A percentile compares a stretch with the other conserved stretches of the same genome.
Evolutionary conservation across 2,797 vertebrate species (phyloP).

Genomic region (Sandelia bainsii): DNA sequence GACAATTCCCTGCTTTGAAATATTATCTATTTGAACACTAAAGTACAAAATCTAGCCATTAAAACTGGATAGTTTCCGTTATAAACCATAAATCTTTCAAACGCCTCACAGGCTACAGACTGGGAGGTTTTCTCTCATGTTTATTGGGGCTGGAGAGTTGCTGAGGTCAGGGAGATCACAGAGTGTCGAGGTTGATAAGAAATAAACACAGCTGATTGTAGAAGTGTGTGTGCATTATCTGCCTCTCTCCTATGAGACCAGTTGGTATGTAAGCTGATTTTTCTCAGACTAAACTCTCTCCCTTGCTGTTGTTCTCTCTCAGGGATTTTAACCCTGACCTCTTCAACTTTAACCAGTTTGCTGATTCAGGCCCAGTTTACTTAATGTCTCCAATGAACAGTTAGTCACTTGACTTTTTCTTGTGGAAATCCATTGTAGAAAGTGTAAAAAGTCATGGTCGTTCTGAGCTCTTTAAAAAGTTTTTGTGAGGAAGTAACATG

Average conservation of each 20-base stretch:
- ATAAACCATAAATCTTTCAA: conserved; percentile 25
- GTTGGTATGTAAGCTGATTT: conserved; percentile 41
- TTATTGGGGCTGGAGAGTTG: conserved; percentile 9
- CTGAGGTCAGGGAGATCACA: conserved; percentile 8
- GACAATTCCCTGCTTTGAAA: conserved; percentile 20
- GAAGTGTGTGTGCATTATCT: not conserved
- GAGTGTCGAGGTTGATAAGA: not conserved
- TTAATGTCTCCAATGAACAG: not conserved
- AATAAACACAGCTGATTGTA: conserved; percentile 31
- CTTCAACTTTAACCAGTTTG: conserved; percentile 15
- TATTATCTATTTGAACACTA: conserved; percentile 18
- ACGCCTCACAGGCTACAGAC: conserved; percentile 5
- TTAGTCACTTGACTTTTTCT: too few species aligned
- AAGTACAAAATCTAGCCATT: conserved; percentile 34
- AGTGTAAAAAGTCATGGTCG: too few species aligned
- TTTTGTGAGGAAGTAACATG: too few species aligned
- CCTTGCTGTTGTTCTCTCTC: conserved; percentile 33
- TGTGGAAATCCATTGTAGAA: too few species aligned
- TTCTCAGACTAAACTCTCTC: conserved; percentile 59
- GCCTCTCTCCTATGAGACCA: conserved; percentile 32
- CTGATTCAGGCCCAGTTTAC: conserved; percentile 3
- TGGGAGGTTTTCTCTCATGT: conserved; percentile 21
- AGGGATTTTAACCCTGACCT: conserved; percentile 31
- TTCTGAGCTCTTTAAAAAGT: too few species aligned
- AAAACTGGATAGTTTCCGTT: conserved; percentile 20